A percentile compares a stretch with the other conserved stretches of the same genome.
phyloP scores from a whole-genome alignment of 2,888 invertebrate species.

The Chymomyza caudatula region DNA sequence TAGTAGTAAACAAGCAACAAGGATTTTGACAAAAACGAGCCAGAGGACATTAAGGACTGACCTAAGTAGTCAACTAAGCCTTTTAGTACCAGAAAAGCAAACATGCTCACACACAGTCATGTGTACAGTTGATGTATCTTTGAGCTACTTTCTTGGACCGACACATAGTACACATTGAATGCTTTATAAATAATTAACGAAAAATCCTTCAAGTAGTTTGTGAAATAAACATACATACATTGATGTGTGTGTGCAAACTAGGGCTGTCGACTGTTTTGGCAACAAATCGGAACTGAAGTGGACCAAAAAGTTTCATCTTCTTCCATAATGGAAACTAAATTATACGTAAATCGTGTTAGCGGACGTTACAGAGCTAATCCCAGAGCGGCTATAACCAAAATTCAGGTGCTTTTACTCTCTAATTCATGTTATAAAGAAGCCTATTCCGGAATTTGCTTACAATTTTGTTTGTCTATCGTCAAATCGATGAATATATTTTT shows the following conservation, averaged over 20 bases:
- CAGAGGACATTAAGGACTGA: not conserved
- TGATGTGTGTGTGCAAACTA: not conserved
- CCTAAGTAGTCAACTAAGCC: not conserved
- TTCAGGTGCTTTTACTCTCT: no score
- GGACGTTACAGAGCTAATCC: no score
- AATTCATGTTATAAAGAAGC: no score
- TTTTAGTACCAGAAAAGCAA: not conserved
- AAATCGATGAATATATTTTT: no score
- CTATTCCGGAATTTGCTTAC: no score
- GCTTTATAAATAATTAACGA: slow-evolving; percentile 18
- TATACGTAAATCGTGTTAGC: no score
- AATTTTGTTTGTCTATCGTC: no score
- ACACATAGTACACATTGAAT: not conserved
- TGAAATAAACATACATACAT: not conserved
- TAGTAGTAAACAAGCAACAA: not conserved
- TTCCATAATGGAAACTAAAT: no score
- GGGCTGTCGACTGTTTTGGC: not conserved
- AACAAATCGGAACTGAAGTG: no score
- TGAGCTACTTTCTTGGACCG: not conserved
- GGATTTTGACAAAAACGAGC: not conserved
- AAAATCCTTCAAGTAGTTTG: not conserved
- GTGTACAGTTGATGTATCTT: not conserved
- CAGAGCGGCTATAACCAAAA: no score
- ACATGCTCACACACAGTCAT: not conserved
- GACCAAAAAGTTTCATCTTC: no score